phyloP scores from a whole-genome alignment of 2,113 vertebrate species.

The Petrocephalus microphthalmus region DNA sequence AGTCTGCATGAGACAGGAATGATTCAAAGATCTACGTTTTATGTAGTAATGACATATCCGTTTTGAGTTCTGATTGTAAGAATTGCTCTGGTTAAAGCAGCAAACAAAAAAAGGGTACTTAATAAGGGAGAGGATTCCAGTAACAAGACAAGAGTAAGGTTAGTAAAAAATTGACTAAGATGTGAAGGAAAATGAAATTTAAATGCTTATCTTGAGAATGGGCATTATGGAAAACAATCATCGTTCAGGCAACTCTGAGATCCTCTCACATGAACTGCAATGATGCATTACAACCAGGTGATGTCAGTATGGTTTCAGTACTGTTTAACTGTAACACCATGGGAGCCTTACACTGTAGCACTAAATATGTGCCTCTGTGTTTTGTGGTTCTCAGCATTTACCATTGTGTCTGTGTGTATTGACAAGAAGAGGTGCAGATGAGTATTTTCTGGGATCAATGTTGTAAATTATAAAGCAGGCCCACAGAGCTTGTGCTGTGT shows the following conservation, averaged over 20 bases:
- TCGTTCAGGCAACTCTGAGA: neutral
- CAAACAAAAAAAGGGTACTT: neutral
- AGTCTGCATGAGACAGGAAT: neutral
- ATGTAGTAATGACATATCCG: neutral
- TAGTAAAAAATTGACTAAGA: neutral
- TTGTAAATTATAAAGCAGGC: neutral
- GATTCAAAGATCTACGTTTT: neutral
- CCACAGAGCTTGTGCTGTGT: neutral
- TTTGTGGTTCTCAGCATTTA: neutral
- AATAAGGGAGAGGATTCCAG: neutral
- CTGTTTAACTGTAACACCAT: neutral
- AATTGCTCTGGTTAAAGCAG: neutral
- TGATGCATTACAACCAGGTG: neutral
- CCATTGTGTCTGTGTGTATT: neutral
- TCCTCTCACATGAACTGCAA: neutral
- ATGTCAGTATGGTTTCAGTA: conserved; percentile 10
- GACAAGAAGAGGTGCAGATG: neutral
- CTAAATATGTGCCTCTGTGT: neutral
- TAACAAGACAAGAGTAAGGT: neutral
- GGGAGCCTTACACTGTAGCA: neutral
- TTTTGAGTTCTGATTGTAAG: neutral
- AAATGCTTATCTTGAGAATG: neutral
- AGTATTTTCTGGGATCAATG: neutral
- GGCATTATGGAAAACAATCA: neutral
- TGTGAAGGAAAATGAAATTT: neutral